Evolutionary conservation across 2,113 vertebrate genomes (phyloP).

Genomic region (Lepus americanus): DNA sequence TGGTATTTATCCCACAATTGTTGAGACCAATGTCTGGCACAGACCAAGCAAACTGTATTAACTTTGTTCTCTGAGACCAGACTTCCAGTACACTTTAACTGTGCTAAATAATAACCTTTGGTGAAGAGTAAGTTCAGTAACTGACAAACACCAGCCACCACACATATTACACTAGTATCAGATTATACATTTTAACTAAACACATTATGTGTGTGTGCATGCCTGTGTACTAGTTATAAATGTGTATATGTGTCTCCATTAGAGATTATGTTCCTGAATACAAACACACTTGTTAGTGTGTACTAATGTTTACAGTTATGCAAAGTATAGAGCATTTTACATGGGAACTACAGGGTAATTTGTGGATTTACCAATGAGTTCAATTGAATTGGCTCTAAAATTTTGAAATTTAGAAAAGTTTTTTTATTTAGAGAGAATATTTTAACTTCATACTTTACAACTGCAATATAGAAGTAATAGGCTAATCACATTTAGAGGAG

Average conservation of each 20-base stretch:
- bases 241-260: background rate
- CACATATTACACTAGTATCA: background rate
- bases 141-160: background rate
- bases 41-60: background rate
- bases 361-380: background rate
- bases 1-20: background rate
- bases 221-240: background rate
- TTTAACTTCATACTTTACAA: background rate
- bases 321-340: background rate
- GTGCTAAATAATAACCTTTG: background rate
- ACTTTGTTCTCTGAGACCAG: background rate
- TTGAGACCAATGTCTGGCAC: background rate
- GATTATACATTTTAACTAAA: background rate
- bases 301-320: background rate
- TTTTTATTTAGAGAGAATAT: background rate
- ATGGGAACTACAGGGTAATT: background rate
- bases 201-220: background rate
- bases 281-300: background rate
- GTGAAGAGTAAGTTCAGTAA: background rate
- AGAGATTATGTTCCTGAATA: background rate
- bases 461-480: background rate
- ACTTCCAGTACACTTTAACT: background rate
- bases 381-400: background rate
- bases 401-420: background rate
- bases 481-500: background rate